phyloP scores from a whole-genome alignment of 23 tunicate species.

The Trididemnum nubilum region DNA sequence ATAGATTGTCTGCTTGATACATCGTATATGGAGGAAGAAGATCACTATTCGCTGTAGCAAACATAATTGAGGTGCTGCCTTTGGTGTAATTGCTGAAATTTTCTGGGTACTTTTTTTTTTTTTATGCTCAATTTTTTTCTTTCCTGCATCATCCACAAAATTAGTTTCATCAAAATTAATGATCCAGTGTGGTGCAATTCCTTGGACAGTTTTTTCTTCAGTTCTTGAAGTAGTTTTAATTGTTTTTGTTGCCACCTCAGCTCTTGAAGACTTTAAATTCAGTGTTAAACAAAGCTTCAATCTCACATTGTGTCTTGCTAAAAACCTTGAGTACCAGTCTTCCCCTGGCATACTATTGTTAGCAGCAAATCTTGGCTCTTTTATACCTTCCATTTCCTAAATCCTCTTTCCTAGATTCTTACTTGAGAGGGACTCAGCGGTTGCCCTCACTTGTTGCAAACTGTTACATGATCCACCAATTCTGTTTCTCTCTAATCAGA shows the following conservation, averaged over 20 bases:
- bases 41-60: slow-evolving; percentile 1
- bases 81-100: background rate
- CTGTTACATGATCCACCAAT: slow-evolving; percentile 6
- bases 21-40: background rate
- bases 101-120: background rate
- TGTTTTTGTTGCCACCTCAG: background rate
- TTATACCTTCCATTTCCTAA: background rate
- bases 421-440: background rate
- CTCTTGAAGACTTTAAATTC: background rate
- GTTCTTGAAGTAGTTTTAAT: background rate
- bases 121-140: background rate
- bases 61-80: background rate
- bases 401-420: background rate
- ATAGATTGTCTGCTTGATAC: background rate
- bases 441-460: background rate
- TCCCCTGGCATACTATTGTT: slow-evolving; percentile 8
- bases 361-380: too few relatives aligned
- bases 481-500: background rate
- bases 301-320: background rate
- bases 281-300: background rate
- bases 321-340: background rate
- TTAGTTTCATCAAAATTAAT: background rate
- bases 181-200: background rate
- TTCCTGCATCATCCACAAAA: too few relatives aligned
- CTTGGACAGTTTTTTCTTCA: background rate